Base-by-base conservation (phyloP, 1,140 invertebrate species). In the Melitaea cinxia region DNA sequence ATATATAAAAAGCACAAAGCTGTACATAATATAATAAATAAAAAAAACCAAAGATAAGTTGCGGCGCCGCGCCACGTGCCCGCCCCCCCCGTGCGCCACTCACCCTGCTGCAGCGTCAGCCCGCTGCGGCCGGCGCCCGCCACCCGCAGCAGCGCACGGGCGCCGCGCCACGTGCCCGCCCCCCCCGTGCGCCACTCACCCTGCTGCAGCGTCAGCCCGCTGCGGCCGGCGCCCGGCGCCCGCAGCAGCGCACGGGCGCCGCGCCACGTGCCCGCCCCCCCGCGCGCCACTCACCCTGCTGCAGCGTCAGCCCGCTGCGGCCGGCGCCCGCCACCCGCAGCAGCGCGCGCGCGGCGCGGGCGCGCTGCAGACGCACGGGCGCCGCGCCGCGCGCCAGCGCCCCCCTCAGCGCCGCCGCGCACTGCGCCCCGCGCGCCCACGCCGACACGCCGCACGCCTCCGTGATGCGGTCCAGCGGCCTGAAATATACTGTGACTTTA, bases 391-490 rank as follows among this genome's bases (percentile, higher is more conserved):
- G 77, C 47, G 64, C 63, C 47, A 77, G 69, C 21, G 73, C 78
- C 7, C 66, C 73, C 0, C 77, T 75, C 56, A 83, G 60, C 19
- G 75, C 79, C 6, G 68, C 74, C 30, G 67, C 70, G 28, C 75
- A 75, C 52, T 65, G 70, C 35, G 57, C 60, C 5, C 75, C 81
- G 61, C 75, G 72, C 33, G 72, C 68, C 81, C 80, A 85, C 60
- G 53, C 64, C 28, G 78, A 69, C 57, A 73, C 75, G 37, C 83
- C 82, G 63, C 77, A 77, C 64, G 77, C 85, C 47, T 75, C 76
- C 56, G 68, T 62, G 30, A 88, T 73, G 55, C 82, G 82, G 68
- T 88, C 83, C 35, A 82, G 54, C 42, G 77, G 73, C 30, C 85
- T 86, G 68, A 10, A 12, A 9, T 2, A 30, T 10, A 30, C 28